Evolutionary conservation across 2,113 vertebrate species (phyloP), one percentile per base, ranked within the genome.

Genomic region (Sarotherodon lohbergeri): DNA sequence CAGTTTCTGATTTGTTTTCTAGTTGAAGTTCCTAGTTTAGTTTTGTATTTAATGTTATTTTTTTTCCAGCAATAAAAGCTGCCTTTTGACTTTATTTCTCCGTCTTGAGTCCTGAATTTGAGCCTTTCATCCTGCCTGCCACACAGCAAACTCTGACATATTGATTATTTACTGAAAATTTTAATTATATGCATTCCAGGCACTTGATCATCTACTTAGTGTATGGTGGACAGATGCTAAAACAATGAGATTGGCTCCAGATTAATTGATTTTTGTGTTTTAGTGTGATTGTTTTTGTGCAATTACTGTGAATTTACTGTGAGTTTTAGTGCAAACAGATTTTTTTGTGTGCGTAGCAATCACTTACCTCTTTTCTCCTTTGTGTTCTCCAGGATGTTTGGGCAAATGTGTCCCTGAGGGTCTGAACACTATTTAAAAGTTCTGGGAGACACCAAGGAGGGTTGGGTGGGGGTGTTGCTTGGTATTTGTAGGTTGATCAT

Each of bases 31-130:
- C 4, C 19, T 66, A 66, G 19, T 66, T 0, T 66, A 66, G 6
- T 39, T 39, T 2, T 66, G 10, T 66, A 66, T 66, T 66, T 22
- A 39, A n/a, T 66, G 34, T 3, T n/a, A 0, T 10, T n/a, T 63
- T 63, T 54, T 66, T 39, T 2, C 3, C 34, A 13, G 61, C 34
- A 39, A 39, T 66, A 1, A 22, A 39, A 66, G 6, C 34, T 39
- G 0, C 34, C 10, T 66, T 39, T 66, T 8, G 34, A n/a, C 0
- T 22, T 39, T 22, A 66, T 66, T 66, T n/a, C 4, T n/a, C 19
- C 0, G 0, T 66, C 17, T 66, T 66, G 32, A 66, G 61, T 1
- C 61, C 6, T 66, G 0, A 36, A 66, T 66, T 0, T 36, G 17
- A 10, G 10, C 36, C 61, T 36, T 66, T 66, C 17, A 66, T 66